Percentiles rank a stretch among this genome's conserved stretches.
Evolutionary conservation across 2,113 vertebrate species (phyloP).

Genomic region (Butorides virescens): DNA sequence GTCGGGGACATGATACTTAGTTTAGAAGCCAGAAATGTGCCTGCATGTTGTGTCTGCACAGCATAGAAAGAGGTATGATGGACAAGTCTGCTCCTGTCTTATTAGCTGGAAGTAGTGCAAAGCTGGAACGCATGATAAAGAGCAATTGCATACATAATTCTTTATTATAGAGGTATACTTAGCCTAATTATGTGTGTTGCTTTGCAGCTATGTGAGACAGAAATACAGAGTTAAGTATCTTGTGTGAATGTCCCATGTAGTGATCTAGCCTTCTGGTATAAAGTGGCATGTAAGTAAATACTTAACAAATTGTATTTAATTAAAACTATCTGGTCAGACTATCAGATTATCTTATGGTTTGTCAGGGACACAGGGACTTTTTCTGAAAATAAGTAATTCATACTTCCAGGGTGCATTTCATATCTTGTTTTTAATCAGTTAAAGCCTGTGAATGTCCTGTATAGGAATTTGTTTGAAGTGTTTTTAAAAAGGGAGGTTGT

Average conservation of each 20-base stretch:
- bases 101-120: neutral
- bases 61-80: neutral
- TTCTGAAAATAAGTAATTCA: neutral
- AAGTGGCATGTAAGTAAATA: neutral
- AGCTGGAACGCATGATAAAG: neutral
- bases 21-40: neutral
- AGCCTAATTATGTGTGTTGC: neutral
- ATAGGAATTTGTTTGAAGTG: slow-evolving; percentile 46
- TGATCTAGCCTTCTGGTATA: neutral
- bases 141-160: neutral
- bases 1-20: neutral
- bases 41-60: neutral
- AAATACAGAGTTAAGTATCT: neutral
- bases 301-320: neutral
- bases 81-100: neutral
- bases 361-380: neutral
- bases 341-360: neutral
- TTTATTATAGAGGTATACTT: neutral
- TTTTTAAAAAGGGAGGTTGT: slow-evolving; percentile 6
- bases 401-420: neutral
- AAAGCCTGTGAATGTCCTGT: neutral
- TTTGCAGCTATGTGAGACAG: neutral
- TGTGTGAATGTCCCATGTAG: neutral
- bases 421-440: slow-evolving; percentile 31
- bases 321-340: neutral